Conservation (phyloP, 2,113 vertebrate species). For the Fregata magnificens region DNA sequence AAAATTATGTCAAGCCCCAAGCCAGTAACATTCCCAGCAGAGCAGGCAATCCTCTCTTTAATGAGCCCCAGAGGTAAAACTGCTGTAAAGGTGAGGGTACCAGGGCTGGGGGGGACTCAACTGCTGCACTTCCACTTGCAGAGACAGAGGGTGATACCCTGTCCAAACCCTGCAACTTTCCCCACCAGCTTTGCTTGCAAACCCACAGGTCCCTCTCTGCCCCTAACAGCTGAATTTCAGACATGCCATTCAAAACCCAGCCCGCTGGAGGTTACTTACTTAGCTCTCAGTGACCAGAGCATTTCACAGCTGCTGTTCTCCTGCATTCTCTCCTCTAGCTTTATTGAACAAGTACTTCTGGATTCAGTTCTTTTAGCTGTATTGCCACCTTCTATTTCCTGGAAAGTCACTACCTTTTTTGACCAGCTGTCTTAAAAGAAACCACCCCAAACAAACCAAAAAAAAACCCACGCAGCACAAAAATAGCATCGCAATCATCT, state of each 20-base stretch:
- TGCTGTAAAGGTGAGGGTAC: background rate
- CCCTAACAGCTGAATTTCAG: background rate
- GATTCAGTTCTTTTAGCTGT: background rate
- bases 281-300: background rate
- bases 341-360: background rate
- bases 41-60: background rate
- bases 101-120: background rate
- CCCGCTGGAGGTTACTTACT: background rate
- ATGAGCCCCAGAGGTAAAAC: accelerated
- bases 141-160: background rate
- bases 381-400: background rate
- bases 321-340: background rate
- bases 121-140: background rate
- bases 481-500: background rate
- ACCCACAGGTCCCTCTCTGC: background rate
- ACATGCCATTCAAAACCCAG: background rate
- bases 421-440: background rate
- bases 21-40: background rate
- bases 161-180: background rate
- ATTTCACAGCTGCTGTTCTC: background rate
- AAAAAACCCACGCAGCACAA: background rate
- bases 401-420: background rate
- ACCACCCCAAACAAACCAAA: accelerated
- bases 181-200: background rate
- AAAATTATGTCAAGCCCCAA: background rate